Evolutionary conservation across 2,888 invertebrate species (phyloP).

Genomic region (Limenitis camilla): DNA sequence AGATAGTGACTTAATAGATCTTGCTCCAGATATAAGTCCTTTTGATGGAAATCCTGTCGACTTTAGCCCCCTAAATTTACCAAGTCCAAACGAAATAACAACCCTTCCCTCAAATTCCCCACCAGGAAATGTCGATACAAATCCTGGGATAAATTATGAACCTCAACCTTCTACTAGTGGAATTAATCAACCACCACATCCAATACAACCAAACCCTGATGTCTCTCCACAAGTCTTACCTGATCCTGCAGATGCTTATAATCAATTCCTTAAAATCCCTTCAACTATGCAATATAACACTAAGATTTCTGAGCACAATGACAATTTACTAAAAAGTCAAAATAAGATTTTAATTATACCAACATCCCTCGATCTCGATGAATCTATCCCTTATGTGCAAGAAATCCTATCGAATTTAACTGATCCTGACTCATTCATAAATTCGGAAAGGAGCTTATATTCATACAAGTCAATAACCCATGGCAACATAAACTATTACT

Average conservation of each 20-base stretch:
- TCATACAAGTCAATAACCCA: background rate
- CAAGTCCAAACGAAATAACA: too few relatives aligned
- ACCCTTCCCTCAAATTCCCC: too few relatives aligned
- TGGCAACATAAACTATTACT: slow-evolving; percentile 8
- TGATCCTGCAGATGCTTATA: background rate
- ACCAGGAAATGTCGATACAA: too few relatives aligned
- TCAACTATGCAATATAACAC: background rate
- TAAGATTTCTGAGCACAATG: background rate
- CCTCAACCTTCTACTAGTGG: too few relatives aligned
- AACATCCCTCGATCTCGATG: slow-evolving; percentile 28
- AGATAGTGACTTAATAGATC: background rate
- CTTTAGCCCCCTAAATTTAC: too few relatives aligned
- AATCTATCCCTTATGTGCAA: slow-evolving; percentile 27
- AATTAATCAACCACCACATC: too few relatives aligned
- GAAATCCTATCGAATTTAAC: slow-evolving; percentile 16
- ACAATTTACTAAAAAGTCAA: slow-evolving; percentile 13
- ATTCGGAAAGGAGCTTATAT: slow-evolving; percentile 11
- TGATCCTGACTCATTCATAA: slow-evolving; percentile 1
- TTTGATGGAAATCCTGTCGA: slow-evolving; percentile 10
- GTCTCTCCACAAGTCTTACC: too few relatives aligned
- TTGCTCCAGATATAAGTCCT: slow-evolving; percentile 1
- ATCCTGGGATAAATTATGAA: too few relatives aligned
- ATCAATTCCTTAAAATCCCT: background rate
- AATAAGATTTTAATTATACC: background rate
- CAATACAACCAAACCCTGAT: too few relatives aligned